Evolutionary conservation across 2,113 vertebrate species (phyloP), one percentile per base, ranked within the genome.

Genomic region (Amblyornis subalaris): DNA sequence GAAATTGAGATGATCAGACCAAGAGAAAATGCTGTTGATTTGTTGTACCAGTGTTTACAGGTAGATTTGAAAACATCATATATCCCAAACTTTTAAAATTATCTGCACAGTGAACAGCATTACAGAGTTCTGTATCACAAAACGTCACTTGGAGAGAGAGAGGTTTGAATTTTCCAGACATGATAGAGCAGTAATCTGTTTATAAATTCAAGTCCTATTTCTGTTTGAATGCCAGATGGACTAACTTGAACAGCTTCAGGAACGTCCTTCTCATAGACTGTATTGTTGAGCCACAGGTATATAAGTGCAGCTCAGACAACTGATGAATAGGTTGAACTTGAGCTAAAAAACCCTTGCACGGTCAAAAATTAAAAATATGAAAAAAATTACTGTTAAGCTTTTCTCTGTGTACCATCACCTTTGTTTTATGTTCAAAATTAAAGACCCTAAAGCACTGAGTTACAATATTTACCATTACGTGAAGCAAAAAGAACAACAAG

Each of bases 391-490:
- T n/a, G n/a, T n/a, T n/a, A n/a, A n/a, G n/a, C n/a, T 79, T 70
- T 73, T 55, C 25, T 60, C 12, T 15, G 4, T 61, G 35, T 35
- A 28, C 31, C 4, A 50, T 12, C 33, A 65, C 10, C 10, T 31
- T 60, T 58, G 24, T 9, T 78, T 79, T 61, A 36, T 36, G 54
- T 64, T 77, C 26, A 40, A 86, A 51, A 70, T 31, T 36, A 31
- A 77, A 64, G 33, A 42, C 20, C 26, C 15, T 79, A 21, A 79
- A 83, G 3, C 0, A 0, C 7, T 71, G 14, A 67, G 65, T 40
- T 40, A 67, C 1, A 2, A 5, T 25, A n/a, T 80, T 88, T 80
- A n/a, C 19, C 2, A 2, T 65, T 57, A 72, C 0, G 0, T 53
- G 42, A 69, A 72, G 18, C 28, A 62, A 54, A 54, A 85, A 35